Percentiles rank a stretch among this genome's conserved stretches.
phyloP scores from a whole-genome alignment of 2,797 vertebrate genomes.

The Halcyon smyrnensis region DNA sequence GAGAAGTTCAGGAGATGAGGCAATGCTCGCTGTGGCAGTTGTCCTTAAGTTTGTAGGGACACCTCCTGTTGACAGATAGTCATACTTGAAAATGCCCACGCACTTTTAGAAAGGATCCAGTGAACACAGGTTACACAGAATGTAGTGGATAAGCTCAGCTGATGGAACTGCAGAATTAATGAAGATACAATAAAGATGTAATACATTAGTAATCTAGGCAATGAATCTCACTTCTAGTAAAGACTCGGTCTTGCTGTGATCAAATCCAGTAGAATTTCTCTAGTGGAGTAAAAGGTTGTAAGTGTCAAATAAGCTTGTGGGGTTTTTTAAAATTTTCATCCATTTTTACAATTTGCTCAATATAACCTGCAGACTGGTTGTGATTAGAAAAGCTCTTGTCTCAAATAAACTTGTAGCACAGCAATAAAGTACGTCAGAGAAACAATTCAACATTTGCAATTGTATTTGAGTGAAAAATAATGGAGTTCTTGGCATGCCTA shows the following conservation, averaged over 20 bases:
- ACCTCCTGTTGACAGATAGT: neutral
- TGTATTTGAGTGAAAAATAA: neutral
- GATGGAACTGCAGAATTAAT: neutral
- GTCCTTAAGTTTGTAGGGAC: neutral
- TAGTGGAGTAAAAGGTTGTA: neutral
- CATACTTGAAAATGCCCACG: neutral
- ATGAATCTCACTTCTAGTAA: neutral
- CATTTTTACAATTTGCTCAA: neutral
- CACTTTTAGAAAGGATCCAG: neutral
- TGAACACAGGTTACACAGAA: neutral
- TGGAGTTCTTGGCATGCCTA: neutral
- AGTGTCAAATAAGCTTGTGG: neutral
- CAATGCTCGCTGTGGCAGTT: neutral
- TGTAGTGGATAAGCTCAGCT: neutral
- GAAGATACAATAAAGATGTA: neutral
- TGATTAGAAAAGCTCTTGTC: neutral
- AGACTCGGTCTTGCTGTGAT: neutral
- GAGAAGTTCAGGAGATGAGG: neutral
- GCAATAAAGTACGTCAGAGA: conserved; percentile 1
- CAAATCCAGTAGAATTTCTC: neutral
- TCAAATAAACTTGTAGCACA: neutral
- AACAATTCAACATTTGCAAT: neutral
- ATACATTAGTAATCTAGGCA: neutral
- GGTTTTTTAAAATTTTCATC: neutral
- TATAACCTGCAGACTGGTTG: neutral